A percentile compares a stretch with the other conserved stretches of the same genome.
Evolutionary conservation across 2,888 invertebrate species (phyloP).

Genomic region (Cinara cedri): DNA sequence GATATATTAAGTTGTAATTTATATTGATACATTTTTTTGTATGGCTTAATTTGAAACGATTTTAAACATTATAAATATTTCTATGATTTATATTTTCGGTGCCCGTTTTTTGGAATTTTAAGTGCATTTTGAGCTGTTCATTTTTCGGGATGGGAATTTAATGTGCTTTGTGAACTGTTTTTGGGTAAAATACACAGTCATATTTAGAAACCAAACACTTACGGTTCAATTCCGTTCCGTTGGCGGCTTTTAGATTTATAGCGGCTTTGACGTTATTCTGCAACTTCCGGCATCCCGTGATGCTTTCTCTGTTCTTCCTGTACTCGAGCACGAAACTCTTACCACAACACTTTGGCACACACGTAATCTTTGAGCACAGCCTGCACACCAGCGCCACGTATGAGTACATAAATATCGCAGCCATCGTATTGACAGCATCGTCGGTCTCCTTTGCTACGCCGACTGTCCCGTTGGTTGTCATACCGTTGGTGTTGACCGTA

Average conservation of each 20-base stretch:
- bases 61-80: no score
- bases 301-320: background rate
- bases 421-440: background rate
- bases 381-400: slow-evolving; percentile 37
- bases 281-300: slow-evolving; percentile 21
- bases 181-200: no score
- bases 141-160: no score
- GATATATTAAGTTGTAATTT: no score
- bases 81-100: no score
- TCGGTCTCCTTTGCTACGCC: no score
- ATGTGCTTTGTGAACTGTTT: no score
- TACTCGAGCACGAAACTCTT: slow-evolving; percentile 6
- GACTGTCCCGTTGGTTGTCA: background rate
- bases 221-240: slow-evolving; percentile 28
- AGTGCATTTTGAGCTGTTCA: no score
- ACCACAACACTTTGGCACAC: slow-evolving; percentile 40
- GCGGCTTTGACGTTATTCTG: slow-evolving; percentile 8
- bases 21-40: no score
- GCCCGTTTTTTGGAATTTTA: no score
- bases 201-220: background rate
- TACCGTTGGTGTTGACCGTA: background rate
- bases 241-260: slow-evolving; percentile 1
- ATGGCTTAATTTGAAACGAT: no score
- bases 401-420: background rate
- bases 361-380: slow-evolving; percentile 32